phyloP scores from a whole-genome alignment of 2,888 invertebrate species.

The Agrotis clavis region DNA sequence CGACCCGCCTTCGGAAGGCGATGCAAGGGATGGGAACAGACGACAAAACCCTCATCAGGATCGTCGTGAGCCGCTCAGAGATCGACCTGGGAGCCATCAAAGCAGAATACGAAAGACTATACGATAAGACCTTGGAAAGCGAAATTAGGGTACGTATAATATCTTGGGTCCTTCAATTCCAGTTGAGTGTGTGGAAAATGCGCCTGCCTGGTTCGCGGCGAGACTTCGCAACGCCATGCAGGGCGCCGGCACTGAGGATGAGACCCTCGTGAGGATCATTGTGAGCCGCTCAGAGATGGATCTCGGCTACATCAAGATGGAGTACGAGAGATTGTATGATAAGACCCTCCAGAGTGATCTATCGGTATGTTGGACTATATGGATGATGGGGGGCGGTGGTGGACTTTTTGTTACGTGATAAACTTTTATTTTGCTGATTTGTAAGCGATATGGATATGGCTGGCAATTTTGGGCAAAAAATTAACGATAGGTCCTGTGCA shows the following conservation, averaged over 20 bases:
- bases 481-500: too few relatives aligned
- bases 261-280: constrained; percentile 93
- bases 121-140: constrained; percentile 93
- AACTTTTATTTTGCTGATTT: constrained; percentile 12
- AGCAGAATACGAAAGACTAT: constrained; percentile 93
- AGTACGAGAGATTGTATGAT: constrained; percentile 93
- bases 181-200: constrained; percentile 94
- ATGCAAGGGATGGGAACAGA: constrained; percentile 94
- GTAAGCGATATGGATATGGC: constrained; percentile 2
- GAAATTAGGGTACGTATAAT: constrained; percentile 91
- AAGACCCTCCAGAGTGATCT: constrained; percentile 93
- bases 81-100: constrained; percentile 94
- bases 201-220: constrained; percentile 93
- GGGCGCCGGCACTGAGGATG: constrained; percentile 94
- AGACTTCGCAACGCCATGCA: constrained; percentile 92
- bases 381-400: constrained; percentile 37
- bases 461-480: too few relatives aligned
- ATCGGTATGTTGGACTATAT: constrained; percentile 83
- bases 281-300: constrained; percentile 93
- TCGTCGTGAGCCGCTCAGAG: constrained; percentile 93
- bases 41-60: constrained; percentile 93
- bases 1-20: constrained; percentile 92
- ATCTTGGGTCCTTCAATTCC: constrained; percentile 69
- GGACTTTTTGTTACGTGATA: neutral
- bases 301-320: constrained; percentile 93